Conservation (phyloP, 2,888 invertebrate species). For the Athalia cordata region DNA sequence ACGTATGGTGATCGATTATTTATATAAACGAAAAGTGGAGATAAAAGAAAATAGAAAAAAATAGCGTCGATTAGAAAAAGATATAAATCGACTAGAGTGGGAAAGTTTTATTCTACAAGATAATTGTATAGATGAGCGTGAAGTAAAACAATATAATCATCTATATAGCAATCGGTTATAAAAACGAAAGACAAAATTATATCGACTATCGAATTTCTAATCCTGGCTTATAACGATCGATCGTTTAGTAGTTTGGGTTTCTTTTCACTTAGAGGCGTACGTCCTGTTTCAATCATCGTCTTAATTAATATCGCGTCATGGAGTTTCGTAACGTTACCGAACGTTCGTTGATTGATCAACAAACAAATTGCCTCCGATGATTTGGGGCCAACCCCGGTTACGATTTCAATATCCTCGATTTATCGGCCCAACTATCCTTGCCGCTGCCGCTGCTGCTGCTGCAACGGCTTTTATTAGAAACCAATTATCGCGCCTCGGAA, state of each 20-base stretch:
- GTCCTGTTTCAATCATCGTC: slow-evolving; percentile 12
- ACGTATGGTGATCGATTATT: not conserved
- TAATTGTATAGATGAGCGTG: no score
- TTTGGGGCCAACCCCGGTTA: slow-evolving; percentile 24
- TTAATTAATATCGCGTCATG: slow-evolving; percentile 27
- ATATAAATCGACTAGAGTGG: not conserved
- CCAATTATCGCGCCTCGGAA: slow-evolving; percentile 19
- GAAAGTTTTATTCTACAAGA: no score
- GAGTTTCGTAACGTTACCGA: slow-evolving; percentile 15
- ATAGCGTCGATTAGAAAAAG: not conserved
- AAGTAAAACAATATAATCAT: no score
- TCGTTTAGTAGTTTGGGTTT: not conserved
- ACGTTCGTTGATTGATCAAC: slow-evolving; percentile 26
- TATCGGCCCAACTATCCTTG: not conserved
- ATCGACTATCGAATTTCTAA: not conserved
- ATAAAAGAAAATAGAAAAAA: not conserved
- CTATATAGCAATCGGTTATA: not conserved
- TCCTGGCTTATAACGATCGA: not conserved
- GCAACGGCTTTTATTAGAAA: no score
- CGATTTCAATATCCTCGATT: slow-evolving; percentile 32
- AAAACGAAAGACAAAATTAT: not conserved
- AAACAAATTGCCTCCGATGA: slow-evolving; percentile 31
- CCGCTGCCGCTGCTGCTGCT: no score
- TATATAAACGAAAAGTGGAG: not conserved
- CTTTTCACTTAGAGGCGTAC: slow-evolving; percentile 17